These are phyloP conservation scores for Cremastinae sp. DNA, from an alignment of 2,888 invertebrate genomes.

Conservation along the genomic window DNA sequence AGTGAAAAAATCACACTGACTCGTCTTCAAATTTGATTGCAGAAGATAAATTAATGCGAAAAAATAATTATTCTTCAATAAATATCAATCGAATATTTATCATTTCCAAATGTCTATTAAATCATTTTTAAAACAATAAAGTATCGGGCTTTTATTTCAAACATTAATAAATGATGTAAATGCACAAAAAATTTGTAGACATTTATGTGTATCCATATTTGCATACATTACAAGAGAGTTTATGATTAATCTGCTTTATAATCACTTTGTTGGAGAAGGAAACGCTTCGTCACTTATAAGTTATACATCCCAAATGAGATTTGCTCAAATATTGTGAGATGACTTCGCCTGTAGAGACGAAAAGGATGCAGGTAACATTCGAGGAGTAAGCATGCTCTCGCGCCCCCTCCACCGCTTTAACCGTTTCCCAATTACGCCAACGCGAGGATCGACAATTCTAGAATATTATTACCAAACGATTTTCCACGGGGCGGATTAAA, in stretches of 20 bases:
- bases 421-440: slow-evolving; percentile 35
- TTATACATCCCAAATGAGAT: slow-evolving; percentile 29
- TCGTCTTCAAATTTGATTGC: not conserved
- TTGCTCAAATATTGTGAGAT: slow-evolving; percentile 1
- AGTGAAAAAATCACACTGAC: slow-evolving; percentile 1
- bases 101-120: too few species aligned
- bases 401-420: slow-evolving; percentile 19
- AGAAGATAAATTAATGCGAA: not conserved
- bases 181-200: not conserved
- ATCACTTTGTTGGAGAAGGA: slow-evolving; percentile 40
- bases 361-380: slow-evolving; percentile 35
- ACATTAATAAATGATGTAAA: too few species aligned
- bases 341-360: not conserved
- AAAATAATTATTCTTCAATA: too few species aligned
- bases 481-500: not conserved
- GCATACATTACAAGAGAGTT: slow-evolving; percentile 23
- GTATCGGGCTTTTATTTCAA: too few species aligned
- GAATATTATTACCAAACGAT: not conserved
- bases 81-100: too few species aligned
- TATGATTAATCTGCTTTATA: slow-evolving; percentile 35
- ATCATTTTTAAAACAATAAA: too few species aligned
- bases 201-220: not conserved
- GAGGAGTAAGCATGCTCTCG: slow-evolving; percentile 40
- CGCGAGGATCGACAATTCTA: not conserved
- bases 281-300: slow-evolving; percentile 55